Percentiles rank a stretch among this genome's conserved stretches.
phyloP scores from a whole-genome alignment of 2,888 invertebrate species.

The Chydorus sphaericus region DNA sequence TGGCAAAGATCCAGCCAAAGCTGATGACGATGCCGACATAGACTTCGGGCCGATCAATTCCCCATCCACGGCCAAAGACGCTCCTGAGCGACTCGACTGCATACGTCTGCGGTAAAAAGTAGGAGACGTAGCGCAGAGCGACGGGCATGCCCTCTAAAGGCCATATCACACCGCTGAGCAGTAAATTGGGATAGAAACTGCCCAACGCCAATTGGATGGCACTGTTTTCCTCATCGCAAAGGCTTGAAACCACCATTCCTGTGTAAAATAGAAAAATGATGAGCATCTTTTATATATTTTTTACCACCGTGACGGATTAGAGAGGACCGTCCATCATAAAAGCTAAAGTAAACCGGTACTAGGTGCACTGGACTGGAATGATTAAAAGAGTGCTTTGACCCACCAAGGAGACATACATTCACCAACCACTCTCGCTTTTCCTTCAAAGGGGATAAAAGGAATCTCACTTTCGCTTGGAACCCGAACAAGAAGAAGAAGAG shows the following conservation, averaged over 20 bases:
- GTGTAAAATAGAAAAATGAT: slow-evolving; percentile 17
- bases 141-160: slow-evolving; percentile 90
- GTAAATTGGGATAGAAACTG: slow-evolving; percentile 83
- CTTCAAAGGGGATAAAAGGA: no score
- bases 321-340: no score
- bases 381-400: background rate
- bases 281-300: background rate
- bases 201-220: slow-evolving; percentile 86
- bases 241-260: slow-evolving; percentile 81
- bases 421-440: no score
- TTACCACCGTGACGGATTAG: no score
- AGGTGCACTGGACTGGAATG: no score
- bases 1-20: slow-evolving; percentile 42
- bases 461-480: no score
- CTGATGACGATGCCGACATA: slow-evolving; percentile 56
- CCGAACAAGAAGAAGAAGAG: no score
- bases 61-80: slow-evolving; percentile 59
- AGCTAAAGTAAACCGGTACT: no score
- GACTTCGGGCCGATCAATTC: slow-evolving; percentile 48
- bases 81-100: slow-evolving; percentile 60
- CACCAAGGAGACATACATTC: no score
- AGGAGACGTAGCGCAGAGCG: slow-evolving; percentile 43
- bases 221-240: slow-evolving; percentile 80
- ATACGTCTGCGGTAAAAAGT: slow-evolving; percentile 60
- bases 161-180: slow-evolving; percentile 90